Conservation (phyloP, 2,797 vertebrate species). For the Erpetoichthys calabaricus region DNA sequence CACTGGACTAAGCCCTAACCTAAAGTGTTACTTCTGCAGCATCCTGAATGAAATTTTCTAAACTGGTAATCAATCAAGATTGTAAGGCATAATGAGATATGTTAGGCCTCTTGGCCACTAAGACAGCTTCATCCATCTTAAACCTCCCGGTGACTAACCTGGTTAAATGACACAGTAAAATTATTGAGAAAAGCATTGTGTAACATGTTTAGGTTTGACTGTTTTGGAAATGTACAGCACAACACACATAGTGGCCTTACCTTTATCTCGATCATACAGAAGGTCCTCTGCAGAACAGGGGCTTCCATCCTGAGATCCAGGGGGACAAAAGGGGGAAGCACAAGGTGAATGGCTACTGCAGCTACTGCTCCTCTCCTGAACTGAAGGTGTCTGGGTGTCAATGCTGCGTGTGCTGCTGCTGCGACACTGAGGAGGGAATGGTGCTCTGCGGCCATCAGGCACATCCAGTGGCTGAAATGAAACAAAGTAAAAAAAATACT, state of each 20-base stretch:
- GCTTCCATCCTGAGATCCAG: slow-evolving; percentile 73
- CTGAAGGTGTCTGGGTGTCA: slow-evolving; percentile 82
- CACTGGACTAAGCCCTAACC: no score
- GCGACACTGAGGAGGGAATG: slow-evolving; percentile 68
- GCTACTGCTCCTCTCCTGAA: slow-evolving; percentile 73
- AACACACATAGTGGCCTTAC: slow-evolving; percentile 32
- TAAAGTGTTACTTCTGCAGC: no score
- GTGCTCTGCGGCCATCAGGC: slow-evolving; percentile 77
- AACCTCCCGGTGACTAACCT: no score
- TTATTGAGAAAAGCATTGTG: no score
- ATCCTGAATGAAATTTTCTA: no score
- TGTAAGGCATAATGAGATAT: no score
- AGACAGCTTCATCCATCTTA: no score
- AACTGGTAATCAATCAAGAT: no score
- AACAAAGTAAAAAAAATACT: slow-evolving; percentile 14
- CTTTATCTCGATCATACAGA: slow-evolving; percentile 83
- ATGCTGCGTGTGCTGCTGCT: slow-evolving; percentile 64
- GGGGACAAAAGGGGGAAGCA: slow-evolving; percentile 61
- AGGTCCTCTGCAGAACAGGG: slow-evolving; percentile 79
- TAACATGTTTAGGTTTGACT: no score
- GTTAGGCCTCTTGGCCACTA: no score
- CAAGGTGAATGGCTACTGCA: slow-evolving; percentile 72
- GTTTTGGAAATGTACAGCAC: no score
- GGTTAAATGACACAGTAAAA: no score
- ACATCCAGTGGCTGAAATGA: slow-evolving; percentile 67